These are phyloP conservation scores for Sisyra nigra DNA, from an alignment of 2,888 invertebrate genomes.

Conservation along the genomic window DNA sequence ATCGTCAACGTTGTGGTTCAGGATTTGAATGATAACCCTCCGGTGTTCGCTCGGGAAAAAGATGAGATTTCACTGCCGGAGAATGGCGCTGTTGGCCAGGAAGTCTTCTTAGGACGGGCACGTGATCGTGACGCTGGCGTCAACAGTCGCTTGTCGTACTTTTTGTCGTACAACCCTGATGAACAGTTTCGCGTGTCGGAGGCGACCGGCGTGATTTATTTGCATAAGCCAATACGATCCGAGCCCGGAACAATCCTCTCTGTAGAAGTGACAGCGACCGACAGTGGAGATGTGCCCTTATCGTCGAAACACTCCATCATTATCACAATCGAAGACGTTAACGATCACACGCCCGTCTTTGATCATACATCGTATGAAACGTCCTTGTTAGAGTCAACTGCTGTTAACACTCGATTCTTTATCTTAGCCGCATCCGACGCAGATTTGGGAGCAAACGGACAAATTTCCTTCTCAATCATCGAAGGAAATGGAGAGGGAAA, in stretches of 20 bases:
- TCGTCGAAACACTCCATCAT: constrained; percentile 58
- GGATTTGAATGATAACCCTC: constrained; percentile 86
- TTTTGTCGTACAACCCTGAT: constrained; percentile 62
- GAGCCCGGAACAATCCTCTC: constrained; percentile 55
- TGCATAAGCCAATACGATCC: constrained; percentile 61
- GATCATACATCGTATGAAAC: constrained; percentile 86
- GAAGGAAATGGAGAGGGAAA: constrained; percentile 74
- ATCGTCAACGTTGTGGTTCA: constrained; percentile 64
- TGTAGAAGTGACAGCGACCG: constrained; percentile 72
- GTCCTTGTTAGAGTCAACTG: constrained; percentile 75
- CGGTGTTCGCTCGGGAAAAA: constrained; percentile 61
- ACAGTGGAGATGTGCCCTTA: constrained; percentile 60
- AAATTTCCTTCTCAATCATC: constrained; percentile 63
- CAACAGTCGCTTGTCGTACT: constrained; percentile 76
- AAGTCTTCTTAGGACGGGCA: constrained; percentile 77
- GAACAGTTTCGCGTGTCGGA: constrained; percentile 71
- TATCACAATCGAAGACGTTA: constrained; percentile 70
- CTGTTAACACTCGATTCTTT: constrained; percentile 82
- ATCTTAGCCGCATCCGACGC: constrained; percentile 78
- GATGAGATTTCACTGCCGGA: constrained; percentile 69
- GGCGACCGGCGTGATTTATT: constrained; percentile 75
- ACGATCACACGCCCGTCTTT: constrained; percentile 91
- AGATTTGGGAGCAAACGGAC: constrained; percentile 68
- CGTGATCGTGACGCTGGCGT: constrained; percentile 74
- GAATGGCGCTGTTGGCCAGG: constrained; percentile 86